phyloP scores from a whole-genome alignment of 2,888 invertebrate genomes.

The Synanthedon vespiformis region DNA sequence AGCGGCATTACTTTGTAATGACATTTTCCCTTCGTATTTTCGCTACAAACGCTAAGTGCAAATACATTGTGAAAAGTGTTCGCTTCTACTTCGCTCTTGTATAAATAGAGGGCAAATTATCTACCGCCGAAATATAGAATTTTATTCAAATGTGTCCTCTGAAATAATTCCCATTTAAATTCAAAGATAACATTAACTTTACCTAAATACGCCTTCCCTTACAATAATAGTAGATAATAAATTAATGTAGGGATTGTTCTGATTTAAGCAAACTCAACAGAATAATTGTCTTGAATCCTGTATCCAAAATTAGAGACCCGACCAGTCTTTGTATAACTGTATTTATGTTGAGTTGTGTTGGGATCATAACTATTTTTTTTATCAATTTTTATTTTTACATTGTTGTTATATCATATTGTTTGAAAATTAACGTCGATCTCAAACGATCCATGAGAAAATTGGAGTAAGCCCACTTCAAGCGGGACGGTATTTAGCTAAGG shows the following conservation, averaged over 20 bases:
- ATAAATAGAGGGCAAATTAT: background rate
- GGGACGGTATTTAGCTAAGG: background rate
- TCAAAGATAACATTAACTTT: constrained; percentile 14
- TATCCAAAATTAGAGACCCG: too few species aligned
- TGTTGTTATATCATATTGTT: too few species aligned
- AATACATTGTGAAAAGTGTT: background rate
- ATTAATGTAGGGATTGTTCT: background rate
- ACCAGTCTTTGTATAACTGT: too few species aligned
- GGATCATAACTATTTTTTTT: too few species aligned
- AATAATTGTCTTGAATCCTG: too few species aligned
- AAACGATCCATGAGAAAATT: background rate
- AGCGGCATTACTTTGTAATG: background rate
- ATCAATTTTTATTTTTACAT: too few species aligned
- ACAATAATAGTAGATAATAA: background rate
- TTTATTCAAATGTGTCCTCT: background rate
- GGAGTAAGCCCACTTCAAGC: background rate
- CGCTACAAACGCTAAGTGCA: background rate
- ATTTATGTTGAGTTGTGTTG: too few species aligned
- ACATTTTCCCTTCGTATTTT: background rate
- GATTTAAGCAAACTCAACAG: background rate
- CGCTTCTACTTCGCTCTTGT: background rate
- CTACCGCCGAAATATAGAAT: background rate
- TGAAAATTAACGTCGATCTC: background rate
- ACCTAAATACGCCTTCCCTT: constrained; percentile 6
- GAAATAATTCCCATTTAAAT: constrained; percentile 9